Base-by-base conservation (phyloP, 2,113 vertebrate genomes). In the Pelusios castaneus region DNA sequence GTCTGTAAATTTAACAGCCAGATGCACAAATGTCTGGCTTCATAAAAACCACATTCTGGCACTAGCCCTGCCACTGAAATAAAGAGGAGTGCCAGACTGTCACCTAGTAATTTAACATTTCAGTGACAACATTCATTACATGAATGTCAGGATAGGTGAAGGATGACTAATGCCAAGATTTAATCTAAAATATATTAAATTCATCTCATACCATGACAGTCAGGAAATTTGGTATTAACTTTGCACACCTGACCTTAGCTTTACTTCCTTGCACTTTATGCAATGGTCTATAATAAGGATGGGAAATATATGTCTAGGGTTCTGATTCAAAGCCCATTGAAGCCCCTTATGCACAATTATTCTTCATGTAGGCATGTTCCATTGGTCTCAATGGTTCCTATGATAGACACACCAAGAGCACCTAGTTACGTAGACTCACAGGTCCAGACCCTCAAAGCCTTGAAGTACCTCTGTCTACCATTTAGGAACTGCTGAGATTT, bases 41-140 rank as follows among this genome's bases (percentile, higher is more conserved):
- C 45, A 93, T 85, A 92, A 92, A 79, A 91, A 49, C 84, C 56
- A 24, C 31, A 17, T 56, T 76, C 25, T 5, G 75, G 38, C 41
- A 38, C 55, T 78, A 43, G 25, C 84, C 11, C 80, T 91, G 52
- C 1, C 41, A 14, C 6, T 38, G 41, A 87, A 82, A 14, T 43
- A 84, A 82, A 81, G 73, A 82, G 76, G 17, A 81, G 22, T 93
- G 90, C 54, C 41, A 52, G n/a, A 38, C 41, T 88, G 79, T 91
- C 73, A 54, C 31, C 31, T 38, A 41, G 24, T 77, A 91, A 76
- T 43, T 70, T 29, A 86, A 67, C 4, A 81, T 73, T 2, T 81
- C 82, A 93, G 27, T 73, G 52, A 84, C 78, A 93, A 89, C 89
- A 84, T 70, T 89, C 82, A 84, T 92, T 88, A 82, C 19, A 82